phyloP scores from a whole-genome alignment of 35 echinoderm and acorn worm genomes.

The Lytechinus variegatus region DNA sequence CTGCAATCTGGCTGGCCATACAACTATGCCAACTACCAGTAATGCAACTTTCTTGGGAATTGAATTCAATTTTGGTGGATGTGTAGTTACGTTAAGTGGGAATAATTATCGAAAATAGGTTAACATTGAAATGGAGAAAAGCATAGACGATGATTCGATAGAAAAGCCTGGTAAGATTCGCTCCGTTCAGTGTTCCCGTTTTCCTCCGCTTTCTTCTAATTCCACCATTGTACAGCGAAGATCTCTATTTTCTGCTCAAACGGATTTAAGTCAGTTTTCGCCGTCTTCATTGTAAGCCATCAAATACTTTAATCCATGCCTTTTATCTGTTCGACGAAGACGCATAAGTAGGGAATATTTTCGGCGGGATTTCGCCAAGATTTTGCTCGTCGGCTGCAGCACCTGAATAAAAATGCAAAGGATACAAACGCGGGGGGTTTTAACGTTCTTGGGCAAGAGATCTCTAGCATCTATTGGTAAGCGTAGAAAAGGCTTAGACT shows the following conservation, averaged over 20 bases:
- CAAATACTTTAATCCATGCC: conserved; percentile 41
- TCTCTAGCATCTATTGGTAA: conserved; percentile 28
- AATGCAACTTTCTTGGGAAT: conserved; percentile 3
- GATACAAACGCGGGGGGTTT: conserved; percentile 23
- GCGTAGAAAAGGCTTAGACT: conserved; percentile 6
- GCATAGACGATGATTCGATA: not conserved
- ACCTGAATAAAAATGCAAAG: not conserved
- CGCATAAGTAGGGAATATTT: conserved; percentile 26
- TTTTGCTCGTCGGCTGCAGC: conserved; percentile 15
- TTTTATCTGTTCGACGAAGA: conserved; percentile 43
- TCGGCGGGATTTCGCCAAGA: conserved; percentile 14
- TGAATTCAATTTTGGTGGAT: not conserved
- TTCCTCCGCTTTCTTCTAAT: conserved; percentile 28
- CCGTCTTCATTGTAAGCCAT: conserved; percentile 41
- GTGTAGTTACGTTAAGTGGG: conserved; percentile 11
- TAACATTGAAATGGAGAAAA: not conserved
- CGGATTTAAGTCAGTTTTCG: conserved; percentile 32
- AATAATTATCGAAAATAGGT: conserved; percentile 39
- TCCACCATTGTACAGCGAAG: conserved; percentile 21
- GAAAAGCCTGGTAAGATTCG: not conserved
- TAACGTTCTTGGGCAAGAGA: not conserved
- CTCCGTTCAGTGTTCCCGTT: not conserved
- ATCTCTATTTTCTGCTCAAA: conserved; percentile 26
- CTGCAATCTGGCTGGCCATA: not conserved
- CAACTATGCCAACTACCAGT: not conserved